phyloP scores from a whole-genome alignment of 2,888 invertebrate genomes.

The Atethmia centrago region DNA sequence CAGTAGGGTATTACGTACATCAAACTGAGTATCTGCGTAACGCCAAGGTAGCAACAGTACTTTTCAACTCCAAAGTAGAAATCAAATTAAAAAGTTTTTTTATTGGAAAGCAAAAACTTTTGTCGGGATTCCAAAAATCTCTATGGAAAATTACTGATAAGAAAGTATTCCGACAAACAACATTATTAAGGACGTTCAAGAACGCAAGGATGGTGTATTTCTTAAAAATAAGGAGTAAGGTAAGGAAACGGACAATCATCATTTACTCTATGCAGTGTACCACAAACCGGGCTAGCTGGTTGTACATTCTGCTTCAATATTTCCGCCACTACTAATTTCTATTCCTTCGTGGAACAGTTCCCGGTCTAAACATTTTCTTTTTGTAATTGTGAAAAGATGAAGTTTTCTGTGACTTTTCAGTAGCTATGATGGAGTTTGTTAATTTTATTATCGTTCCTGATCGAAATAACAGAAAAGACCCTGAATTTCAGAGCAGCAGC shows the following conservation, averaged over 20 bases:
- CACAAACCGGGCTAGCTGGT: constrained; percentile 19
- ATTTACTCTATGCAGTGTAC: constrained; percentile 24
- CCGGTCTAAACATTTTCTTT: no score
- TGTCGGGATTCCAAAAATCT: background rate
- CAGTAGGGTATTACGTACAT: background rate
- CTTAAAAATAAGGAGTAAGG: constrained; percentile 27
- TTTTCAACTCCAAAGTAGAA: constrained; percentile 13
- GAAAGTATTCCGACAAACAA: background rate
- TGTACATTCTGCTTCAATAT: constrained; percentile 13
- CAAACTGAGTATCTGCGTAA: constrained; percentile 1
- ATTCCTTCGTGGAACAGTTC: constrained; percentile 1
- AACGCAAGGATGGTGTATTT: background rate
- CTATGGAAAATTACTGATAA: background rate
- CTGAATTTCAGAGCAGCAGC: no score
- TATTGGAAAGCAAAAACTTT: constrained; percentile 20
- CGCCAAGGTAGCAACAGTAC: constrained; percentile 11
- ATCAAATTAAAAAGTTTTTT: constrained; percentile 34
- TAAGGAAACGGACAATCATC: constrained; percentile 51
- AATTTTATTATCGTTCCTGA: background rate
- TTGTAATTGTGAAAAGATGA: no score
- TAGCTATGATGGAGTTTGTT: background rate
- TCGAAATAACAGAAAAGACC: background rate
- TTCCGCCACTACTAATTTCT: constrained; percentile 28
- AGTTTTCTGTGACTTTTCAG: background rate
- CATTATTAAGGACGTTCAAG: background rate